A percentile compares a stretch with the other conserved stretches of the same genome.
These are phyloP conservation scores for Homalodisca vitripennis DNA, from an alignment of 1,140 invertebrate species.

Conservation along the genomic window DNA sequence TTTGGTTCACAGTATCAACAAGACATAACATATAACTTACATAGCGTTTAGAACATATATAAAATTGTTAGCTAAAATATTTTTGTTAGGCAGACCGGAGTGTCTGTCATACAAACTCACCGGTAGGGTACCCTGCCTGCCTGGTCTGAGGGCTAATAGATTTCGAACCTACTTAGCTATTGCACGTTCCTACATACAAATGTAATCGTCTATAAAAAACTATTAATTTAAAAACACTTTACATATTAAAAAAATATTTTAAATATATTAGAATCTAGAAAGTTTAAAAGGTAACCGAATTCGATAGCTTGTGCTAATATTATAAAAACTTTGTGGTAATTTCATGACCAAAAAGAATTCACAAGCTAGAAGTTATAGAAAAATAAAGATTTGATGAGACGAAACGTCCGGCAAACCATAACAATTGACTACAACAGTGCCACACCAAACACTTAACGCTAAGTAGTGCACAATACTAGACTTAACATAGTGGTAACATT, in stretches of 20 bases:
- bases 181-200: conserved; percentile 27
- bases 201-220: conserved; percentile 28
- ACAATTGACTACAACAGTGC: conserved; percentile 23
- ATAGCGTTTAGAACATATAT: conserved; percentile 27
- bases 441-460: conserved; percentile 8
- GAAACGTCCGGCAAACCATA: conserved; percentile 22
- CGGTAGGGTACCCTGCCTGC: neutral
- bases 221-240: conserved; percentile 30
- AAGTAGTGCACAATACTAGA: conserved; percentile 21
- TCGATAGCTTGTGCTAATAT: conserved; percentile 22
- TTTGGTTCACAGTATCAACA: conserved; percentile 30
- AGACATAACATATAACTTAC: conserved; percentile 22
- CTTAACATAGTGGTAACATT: conserved; percentile 32
- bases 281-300: conserved; percentile 26
- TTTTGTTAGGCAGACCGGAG: conserved; percentile 8
- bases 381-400: conserved; percentile 30
- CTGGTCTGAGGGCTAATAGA: conserved; percentile 18
- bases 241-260: conserved; percentile 27
- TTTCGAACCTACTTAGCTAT: conserved; percentile 31
- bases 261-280: conserved; percentile 20
- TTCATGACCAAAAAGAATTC: conserved; percentile 23
- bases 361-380: conserved; percentile 30
- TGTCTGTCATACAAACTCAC: conserved; percentile 11
- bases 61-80: conserved; percentile 29
- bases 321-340: conserved; percentile 22